Evolutionary conservation across 2,888 invertebrate species (phyloP).

Genomic region (Gortyna flavago): DNA sequence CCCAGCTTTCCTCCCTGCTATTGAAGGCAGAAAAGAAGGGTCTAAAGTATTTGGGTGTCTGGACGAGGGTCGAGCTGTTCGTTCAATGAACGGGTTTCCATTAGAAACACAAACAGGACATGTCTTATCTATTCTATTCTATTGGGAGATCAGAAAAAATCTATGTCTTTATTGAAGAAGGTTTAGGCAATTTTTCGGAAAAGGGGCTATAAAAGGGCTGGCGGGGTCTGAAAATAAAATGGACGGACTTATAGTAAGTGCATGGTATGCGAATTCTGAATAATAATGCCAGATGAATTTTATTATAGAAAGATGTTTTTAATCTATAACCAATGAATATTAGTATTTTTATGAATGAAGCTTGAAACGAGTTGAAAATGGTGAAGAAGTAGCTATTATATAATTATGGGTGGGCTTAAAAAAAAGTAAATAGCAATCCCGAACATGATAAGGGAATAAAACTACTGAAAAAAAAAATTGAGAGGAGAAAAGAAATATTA

Average conservation of each 20-base stretch:
- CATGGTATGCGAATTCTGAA: neutral
- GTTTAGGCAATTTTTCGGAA: neutral
- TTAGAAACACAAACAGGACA: constrained; percentile 48
- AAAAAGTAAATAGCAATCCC: neutral
- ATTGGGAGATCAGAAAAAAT: constrained; percentile 20
- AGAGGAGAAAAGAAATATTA: no score
- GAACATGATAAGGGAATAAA: neutral
- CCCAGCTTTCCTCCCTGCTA: constrained; percentile 17
- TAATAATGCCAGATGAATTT: neutral
- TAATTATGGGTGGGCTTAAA: neutral
- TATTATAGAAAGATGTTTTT: neutral
- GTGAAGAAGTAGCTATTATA: neutral
- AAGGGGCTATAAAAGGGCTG: neutral
- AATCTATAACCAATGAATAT: neutral
- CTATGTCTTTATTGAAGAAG: constrained; percentile 36
- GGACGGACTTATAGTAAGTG: no score
- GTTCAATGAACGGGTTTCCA: constrained; percentile 52
- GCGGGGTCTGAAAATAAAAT: neutral
- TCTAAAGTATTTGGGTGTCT: constrained; percentile 36
- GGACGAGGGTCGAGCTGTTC: constrained; percentile 47
- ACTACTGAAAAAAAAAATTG: neutral
- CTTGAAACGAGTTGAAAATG: neutral
- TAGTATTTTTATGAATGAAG: neutral
- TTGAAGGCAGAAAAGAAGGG: constrained; percentile 15
- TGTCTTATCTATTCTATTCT: constrained; percentile 36